These are phyloP conservation scores for Onychorhynchus coronatus DNA, from an alignment of 2,113 vertebrate species.

Conservation along the genomic window DNA sequence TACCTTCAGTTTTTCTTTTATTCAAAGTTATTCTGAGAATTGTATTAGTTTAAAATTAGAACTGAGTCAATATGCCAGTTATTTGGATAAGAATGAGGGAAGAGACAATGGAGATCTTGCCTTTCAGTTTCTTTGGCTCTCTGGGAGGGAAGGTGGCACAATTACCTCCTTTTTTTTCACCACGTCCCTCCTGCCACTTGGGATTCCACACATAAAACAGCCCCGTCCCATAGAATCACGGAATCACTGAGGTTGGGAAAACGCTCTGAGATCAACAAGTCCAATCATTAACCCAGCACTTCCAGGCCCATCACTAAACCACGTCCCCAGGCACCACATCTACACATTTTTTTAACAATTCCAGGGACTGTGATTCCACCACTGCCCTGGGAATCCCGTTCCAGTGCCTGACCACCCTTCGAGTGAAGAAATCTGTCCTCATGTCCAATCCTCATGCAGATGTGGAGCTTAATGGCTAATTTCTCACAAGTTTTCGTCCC, in stretches of 20 bases:
- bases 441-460: not conserved
- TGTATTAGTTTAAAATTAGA: not conserved
- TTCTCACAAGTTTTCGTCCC: not conserved
- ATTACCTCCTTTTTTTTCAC: not conserved
- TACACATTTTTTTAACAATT: rapidly evolving
- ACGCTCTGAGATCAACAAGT: not conserved
- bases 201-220: not conserved
- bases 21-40: not conserved
- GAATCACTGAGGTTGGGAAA: not conserved
- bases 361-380: not conserved
- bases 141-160: not conserved
- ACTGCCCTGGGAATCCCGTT: not conserved
- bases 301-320: not conserved
- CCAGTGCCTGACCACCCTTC: not conserved
- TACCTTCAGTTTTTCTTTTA: not conserved
- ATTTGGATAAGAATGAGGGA: not conserved
- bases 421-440: not conserved
- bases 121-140: not conserved
- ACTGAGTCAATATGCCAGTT: not conserved
- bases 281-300: not conserved
- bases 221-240: not conserved
- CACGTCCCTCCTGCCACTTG: not conserved
- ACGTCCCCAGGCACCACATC: not conserved
- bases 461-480: not conserved
- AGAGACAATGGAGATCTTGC: not conserved